Evolutionary conservation across 2,113 vertebrate species (phyloP), one percentile per base, ranked within the genome.

Genomic region (Chloebia gouldiae): DNA sequence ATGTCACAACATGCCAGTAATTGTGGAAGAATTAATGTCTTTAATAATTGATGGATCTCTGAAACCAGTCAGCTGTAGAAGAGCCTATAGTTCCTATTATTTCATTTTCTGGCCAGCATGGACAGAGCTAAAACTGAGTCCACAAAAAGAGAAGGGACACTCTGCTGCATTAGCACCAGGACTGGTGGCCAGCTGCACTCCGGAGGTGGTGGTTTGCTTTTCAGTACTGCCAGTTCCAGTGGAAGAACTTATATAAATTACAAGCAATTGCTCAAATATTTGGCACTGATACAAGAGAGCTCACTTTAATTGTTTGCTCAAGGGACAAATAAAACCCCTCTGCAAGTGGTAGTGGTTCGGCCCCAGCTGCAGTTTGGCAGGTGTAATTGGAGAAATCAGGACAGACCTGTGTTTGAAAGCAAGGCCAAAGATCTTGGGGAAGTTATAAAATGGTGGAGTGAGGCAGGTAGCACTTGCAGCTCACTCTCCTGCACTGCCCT

Each of bases 31-130:
- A 92, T 93, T 95, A 95, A 75, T 27, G n/a, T 49, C 25, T 92
- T 93, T 92, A 94, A 93, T 92, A 93, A 96, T 44, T 94, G 81
- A 95, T 83, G 71, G 54, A 71, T 56, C 76, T 94, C 90, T 94
- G 82, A 94, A 96, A 68, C 65, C 45, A 53, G 82, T 86, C 85
- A 69, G 80, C 92, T 78, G 72, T 53, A 93, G 80, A 88, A 86
- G 88, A 93, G 80, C 65, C 81, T 90, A 71, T 35, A 90, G 72
- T 45, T 93, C 40, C 57, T 81, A 70, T 85, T 94, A 89, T 77
- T 95, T 90, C 30, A 72, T 95, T 95, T 95, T 91, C 85, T 92
- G 79, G 72, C 56, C 72, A 81, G 80, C 30, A 19, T 3, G 82
- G 85, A 44, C 64, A 76, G 44, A 90, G 45, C 54, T 83, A 53